Conservation (phyloP, 2,113 vertebrate species). For the Periophthalmus modestus region DNA sequence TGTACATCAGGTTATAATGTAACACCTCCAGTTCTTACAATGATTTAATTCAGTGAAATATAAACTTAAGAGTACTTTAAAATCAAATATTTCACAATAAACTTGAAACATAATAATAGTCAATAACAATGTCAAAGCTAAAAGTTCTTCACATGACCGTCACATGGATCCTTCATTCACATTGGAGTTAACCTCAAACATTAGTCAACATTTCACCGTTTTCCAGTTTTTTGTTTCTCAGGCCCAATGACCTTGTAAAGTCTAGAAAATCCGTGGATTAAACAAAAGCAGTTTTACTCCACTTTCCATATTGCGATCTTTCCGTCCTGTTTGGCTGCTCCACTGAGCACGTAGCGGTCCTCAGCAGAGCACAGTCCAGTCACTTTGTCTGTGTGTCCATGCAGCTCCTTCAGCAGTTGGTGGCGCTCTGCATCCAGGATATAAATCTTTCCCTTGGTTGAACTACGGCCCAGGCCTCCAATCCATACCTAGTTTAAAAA, state of each 20-base stretch:
- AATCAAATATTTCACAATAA: no score
- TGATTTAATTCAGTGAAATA: no score
- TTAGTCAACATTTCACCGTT: conserved; percentile 1
- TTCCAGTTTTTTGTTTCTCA: not conserved
- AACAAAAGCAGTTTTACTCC: conserved; percentile 68
- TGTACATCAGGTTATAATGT: no score
- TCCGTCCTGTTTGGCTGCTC: conserved; percentile 85
- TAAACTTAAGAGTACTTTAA: no score
- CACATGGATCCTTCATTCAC: conserved; percentile 28
- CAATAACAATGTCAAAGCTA: no score
- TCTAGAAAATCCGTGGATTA: not conserved
- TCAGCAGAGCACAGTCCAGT: conserved; percentile 88
- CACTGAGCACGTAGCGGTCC: conserved; percentile 91
- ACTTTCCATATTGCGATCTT: conserved; percentile 98
- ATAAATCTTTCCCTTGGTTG: conserved; percentile 89
- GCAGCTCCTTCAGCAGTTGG: conserved; percentile 88
- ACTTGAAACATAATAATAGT: no score
- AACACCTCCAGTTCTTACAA: no score
- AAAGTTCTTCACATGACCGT: conserved; percentile 12
- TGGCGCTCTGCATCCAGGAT: conserved; percentile 79
- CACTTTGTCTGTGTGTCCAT: conserved; percentile 83
- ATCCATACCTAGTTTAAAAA: conserved; percentile 87
- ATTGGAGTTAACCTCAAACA: not conserved
- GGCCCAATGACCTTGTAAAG: not conserved
- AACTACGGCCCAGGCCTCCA: conserved; percentile 81